Evolutionary conservation across 2,888 invertebrate species (phyloP), one percentile per base, ranked within the genome.

Genomic region (Strigamia maritima): DNA sequence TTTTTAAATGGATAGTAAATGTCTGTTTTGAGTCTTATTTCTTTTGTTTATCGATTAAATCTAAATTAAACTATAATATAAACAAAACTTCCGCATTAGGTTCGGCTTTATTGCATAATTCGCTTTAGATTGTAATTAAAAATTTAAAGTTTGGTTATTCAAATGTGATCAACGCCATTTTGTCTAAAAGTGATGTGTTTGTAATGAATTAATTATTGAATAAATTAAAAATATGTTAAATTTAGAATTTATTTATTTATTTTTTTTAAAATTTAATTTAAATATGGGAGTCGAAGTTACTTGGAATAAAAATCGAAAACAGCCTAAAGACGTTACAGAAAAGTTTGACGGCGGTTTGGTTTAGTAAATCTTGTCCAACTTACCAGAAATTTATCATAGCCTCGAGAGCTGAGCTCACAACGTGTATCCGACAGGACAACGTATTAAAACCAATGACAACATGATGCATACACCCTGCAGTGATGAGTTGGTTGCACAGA

Each of bases 401-500:
- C 70, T 10, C 16, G 70, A 54, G 54, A 1, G 8, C 54, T 14
- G 22, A 26, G 70, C 70, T 70, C 28, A n/a, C 28, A 28, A 70
- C 70, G n/a, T 16, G 70, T 70, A 70, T 70, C 70, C 70, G 24
- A 70, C 70, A 70, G 28, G 70, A 70, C 70, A 70, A 70, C 70
- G 70, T 70, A 70, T 70, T 70, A 70, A 70, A 70, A 70, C 70
- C 70, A 70, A 70, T 70, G 70, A 70, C 70, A 70, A 70, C 70
- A 70, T 70, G 70, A 70, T 70, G 70, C 70, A 70, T 26, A 70
- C 70, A 70, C 70, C 70, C 70, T 7, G 70, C 70, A 70, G 70
- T 70, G 70, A 70, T 70, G 70, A 70, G 70, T 28, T 70, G 70
- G 70, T 10, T 70, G 70, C 70, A 70, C 70, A 70, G 70, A 70